phyloP scores from a whole-genome alignment of 2,888 invertebrate genomes.

The Chironomus tentans region DNA sequence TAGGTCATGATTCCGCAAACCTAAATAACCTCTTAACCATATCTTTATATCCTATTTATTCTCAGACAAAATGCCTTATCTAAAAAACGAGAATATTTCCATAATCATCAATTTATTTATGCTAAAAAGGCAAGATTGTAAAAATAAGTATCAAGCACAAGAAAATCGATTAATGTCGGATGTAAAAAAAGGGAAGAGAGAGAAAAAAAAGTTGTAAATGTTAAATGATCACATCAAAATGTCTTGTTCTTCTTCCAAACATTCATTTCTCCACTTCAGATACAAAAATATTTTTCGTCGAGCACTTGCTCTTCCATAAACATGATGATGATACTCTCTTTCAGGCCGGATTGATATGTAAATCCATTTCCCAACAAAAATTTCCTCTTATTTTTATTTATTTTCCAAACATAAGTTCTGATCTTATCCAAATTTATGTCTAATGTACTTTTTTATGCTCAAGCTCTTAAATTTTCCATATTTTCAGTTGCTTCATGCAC shows the following conservation, averaged over 20 bases:
- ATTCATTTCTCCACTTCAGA: too few relatives aligned
- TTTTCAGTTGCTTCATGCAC: neutral
- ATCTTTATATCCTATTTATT: too few relatives aligned
- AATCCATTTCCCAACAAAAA: neutral
- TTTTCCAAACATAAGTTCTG: neutral
- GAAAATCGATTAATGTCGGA: neutral
- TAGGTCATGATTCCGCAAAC: too few relatives aligned
- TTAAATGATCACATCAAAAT: neutral
- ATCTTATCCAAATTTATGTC: neutral
- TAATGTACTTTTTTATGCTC: neutral
- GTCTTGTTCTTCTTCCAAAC: neutral
- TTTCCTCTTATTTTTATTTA: neutral
- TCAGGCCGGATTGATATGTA: neutral
- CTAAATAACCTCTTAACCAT: too few relatives aligned
- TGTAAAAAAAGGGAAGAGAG: neutral
- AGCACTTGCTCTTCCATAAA: neutral
- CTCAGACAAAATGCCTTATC: too few relatives aligned
- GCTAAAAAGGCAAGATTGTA: neutral
- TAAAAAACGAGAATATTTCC: too few relatives aligned
- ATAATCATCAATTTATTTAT: neutral
- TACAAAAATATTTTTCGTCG: too few relatives aligned
- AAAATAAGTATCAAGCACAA: neutral
- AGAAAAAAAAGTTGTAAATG: neutral
- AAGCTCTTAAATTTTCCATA: neutral
- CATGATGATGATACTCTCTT: neutral